These are phyloP conservation scores for Drosophila repleta DNA, from an alignment of 1,140 invertebrate species.

Conservation along the genomic window DNA sequence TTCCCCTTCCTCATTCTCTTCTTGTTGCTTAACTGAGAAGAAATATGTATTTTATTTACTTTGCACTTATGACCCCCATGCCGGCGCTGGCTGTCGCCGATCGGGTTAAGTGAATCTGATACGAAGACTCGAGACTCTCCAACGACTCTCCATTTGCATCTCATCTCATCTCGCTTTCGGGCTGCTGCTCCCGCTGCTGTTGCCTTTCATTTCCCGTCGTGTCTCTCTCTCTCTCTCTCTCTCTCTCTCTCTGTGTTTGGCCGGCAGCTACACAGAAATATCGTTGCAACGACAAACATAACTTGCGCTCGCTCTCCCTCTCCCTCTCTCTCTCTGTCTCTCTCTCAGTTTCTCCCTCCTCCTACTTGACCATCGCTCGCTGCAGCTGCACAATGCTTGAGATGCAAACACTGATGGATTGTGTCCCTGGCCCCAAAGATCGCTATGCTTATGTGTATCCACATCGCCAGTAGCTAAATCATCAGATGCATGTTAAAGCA, in stretches of 20 bases:
- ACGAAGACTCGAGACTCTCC: slow-evolving; percentile 35
- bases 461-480: slow-evolving; percentile 28
- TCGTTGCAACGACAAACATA: slow-evolving; percentile 55
- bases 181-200: background rate
- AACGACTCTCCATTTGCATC: slow-evolving; percentile 39
- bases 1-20: too few species aligned
- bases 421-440: slow-evolving; percentile 57
- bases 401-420: slow-evolving; percentile 60
- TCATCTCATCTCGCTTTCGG: slow-evolving; percentile 32
- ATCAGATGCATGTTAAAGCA: slow-evolving; percentile 5
- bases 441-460: slow-evolving; percentile 15
- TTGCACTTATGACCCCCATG: slow-evolving; percentile 79
- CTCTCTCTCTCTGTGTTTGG: slow-evolving; percentile 30
- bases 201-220: background rate
- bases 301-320: background rate
- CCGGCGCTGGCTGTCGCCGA: slow-evolving; percentile 50
- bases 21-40: slow-evolving; percentile 52
- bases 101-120: slow-evolving; percentile 81
- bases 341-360: background rate
- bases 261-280: slow-evolving; percentile 44
- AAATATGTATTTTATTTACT: slow-evolving; percentile 77
- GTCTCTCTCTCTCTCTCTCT: slow-evolving; percentile 23
- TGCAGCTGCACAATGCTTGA: slow-evolving; percentile 31
- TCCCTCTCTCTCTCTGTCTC: background rate
- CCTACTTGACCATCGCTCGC: slow-evolving; percentile 13